A percentile compares a stretch with the other conserved stretches of the same genome.
Evolutionary conservation across 2,888 invertebrate genomes (phyloP).

Genomic region (Lypha dubia): DNA sequence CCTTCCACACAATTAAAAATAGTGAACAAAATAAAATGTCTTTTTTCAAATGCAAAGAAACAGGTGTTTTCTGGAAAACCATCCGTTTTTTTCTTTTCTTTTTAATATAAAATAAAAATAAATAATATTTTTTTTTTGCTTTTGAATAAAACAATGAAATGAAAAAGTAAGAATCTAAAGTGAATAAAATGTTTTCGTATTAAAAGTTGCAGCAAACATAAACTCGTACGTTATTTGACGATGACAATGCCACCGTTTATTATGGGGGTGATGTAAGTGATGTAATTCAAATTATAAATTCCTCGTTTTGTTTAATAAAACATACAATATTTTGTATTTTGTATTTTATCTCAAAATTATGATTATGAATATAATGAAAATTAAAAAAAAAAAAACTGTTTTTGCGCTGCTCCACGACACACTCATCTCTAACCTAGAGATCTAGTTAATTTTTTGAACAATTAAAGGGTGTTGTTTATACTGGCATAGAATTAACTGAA

Average conservation of each 20-base stretch:
- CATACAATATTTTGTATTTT: background rate
- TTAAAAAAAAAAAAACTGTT: background rate
- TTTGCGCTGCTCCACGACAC: constrained; percentile 5
- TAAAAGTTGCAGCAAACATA: constrained; percentile 45
- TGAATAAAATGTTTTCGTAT: background rate
- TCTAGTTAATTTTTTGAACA: constrained; percentile 57
- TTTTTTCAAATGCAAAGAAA: constrained; percentile 22
- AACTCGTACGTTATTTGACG: no score
- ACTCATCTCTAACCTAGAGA: constrained; percentile 46
- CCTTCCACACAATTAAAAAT: background rate
- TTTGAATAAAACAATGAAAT: background rate
- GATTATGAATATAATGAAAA: constrained; percentile 31
- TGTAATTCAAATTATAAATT: constrained; percentile 64
- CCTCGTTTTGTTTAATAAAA: constrained; percentile 47
- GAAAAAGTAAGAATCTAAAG: background rate
- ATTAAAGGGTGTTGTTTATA: constrained; percentile 68
- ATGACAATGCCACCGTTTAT: background rate
- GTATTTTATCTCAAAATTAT: constrained; percentile 50
- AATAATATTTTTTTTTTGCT: constrained; percentile 1
- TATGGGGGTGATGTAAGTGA: constrained; percentile 49
- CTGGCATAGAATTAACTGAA: constrained; percentile 31
- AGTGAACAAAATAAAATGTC: background rate
- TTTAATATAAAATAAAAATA: background rate
- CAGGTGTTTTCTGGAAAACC: constrained; percentile 26
- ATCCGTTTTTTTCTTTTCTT: background rate